phyloP scores from a whole-genome alignment of 1,140 invertebrate genomes.

The Meloidogyne chitwoodi region DNA sequence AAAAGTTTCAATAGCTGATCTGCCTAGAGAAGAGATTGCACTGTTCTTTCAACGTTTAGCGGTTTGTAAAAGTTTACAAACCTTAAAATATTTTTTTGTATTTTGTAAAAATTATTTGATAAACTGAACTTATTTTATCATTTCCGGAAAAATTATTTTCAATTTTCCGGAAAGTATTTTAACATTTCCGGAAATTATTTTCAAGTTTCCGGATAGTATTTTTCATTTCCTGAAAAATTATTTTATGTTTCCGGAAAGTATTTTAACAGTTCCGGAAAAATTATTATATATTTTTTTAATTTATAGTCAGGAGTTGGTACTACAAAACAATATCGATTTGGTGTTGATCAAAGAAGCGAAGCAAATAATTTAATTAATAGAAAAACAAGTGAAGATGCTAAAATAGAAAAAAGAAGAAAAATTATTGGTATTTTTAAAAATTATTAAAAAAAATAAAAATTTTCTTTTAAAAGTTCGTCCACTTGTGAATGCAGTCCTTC shows the following conservation, averaged over 20 bases:
- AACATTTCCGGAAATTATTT: not conserved
- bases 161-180: too few relatives aligned
- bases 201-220: not conserved
- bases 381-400: not conserved
- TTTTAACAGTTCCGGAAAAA: too few relatives aligned
- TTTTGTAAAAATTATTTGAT: too few relatives aligned
- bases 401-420: not conserved
- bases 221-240: not conserved
- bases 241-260: too few relatives aligned
- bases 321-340: not conserved
- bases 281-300: not conserved
- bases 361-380: not conserved
- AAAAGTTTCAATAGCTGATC: not conserved
- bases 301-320: not conserved
- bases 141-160: not conserved
- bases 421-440: not conserved
- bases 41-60: not conserved
- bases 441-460: not conserved
- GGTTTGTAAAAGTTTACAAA: not conserved
- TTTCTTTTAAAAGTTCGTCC: not conserved
- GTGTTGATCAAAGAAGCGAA: not conserved
- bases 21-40: not conserved
- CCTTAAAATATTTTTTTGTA: too few relatives aligned
- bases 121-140: too few relatives aligned
- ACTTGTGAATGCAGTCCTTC: not conserved